Evolutionary conservation across 2,888 invertebrate species (phyloP).

Genomic region (Cremastinae sp.): DNA sequence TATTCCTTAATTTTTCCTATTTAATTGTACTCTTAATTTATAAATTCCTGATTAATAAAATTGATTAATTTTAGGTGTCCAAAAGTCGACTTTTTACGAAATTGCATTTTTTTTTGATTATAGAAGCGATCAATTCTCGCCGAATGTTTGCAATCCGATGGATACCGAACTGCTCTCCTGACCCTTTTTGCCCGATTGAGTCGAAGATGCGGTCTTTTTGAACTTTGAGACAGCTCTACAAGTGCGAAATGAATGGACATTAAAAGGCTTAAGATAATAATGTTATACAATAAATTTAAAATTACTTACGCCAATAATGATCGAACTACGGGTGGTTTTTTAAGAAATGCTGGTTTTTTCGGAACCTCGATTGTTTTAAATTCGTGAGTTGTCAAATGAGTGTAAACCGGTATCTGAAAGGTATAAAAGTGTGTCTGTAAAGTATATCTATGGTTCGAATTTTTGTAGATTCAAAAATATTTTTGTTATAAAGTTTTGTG

Average conservation of each 20-base stretch:
- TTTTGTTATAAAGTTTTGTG: conserved; percentile 70
- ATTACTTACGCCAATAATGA: conserved; percentile 49
- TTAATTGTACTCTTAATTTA: no score
- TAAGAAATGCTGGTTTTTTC: conserved; percentile 79
- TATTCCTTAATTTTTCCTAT: no score
- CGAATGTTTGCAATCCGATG: background rate
- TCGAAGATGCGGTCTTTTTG: conserved; percentile 14
- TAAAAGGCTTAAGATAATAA: no score
- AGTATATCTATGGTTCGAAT: background rate
- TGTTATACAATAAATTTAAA: no score
- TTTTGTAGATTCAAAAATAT: conserved; percentile 2
- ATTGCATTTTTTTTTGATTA: no score
- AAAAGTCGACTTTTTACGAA: no score
- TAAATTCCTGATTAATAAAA: no score
- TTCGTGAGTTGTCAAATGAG: conserved; percentile 85
- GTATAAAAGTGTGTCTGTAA: conserved; percentile 14
- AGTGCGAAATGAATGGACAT: background rate
- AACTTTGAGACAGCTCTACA: conserved; percentile 46
- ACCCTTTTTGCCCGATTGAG: conserved; percentile 8
- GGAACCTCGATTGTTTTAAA: conserved; percentile 83
- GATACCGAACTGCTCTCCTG: background rate
- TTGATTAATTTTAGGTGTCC: no score
- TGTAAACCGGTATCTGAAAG: conserved; percentile 86
- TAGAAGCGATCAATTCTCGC: no score
- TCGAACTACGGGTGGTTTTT: conserved; percentile 42